Evolutionary conservation across 1,140 invertebrate species (phyloP), one percentile per base, ranked within the genome.

Genomic region (Papilio xuthus): DNA sequence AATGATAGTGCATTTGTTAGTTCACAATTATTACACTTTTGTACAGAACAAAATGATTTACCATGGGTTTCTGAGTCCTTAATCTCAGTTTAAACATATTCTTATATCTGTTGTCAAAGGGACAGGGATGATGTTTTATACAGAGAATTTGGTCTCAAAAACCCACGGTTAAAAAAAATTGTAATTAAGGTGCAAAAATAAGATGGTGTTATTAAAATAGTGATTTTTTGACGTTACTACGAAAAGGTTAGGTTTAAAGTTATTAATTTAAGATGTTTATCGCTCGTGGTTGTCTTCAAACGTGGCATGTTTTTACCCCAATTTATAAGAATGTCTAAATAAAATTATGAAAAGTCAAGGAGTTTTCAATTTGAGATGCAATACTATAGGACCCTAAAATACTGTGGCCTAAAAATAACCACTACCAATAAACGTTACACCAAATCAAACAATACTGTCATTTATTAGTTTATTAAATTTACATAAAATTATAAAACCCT

Each of bases 1-100:
- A 9, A 23, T 42, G 63, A 47, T 3, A 18, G 23, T 77, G 42
- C 47, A 72, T 28, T 67, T 67, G 60, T 67, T 67, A 67, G 60
- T 67, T 28, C 26, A 28, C 26, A 72, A 56, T 60, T 72, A 78
- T 28, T 67, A 28, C 26, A 13, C 13, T 18, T 26, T 12, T 67
- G 26, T 28, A 67, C 60, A 28, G 32, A 67, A 20, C 23, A 60
- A 18, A 32, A 20, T 53, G n/a, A 53, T 20, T 37, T 3, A 37
- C 32, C 32, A 7, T 1, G 0, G 32, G 32, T 37, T 37, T 37
- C 32, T 37, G 2, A 37, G 2, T 6, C 32, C 32, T 6, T 6
- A 37, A 3, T 3, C 32, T 32, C 32, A 2, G 32, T 32, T 37
- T 37, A 37, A 37, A 37, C 32, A 37, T 37, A 37, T 37, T 7